These are phyloP conservation scores for Oreochromis tanganicae DNA, from an alignment of 2,113 vertebrate species.

Conservation along the genomic window DNA sequence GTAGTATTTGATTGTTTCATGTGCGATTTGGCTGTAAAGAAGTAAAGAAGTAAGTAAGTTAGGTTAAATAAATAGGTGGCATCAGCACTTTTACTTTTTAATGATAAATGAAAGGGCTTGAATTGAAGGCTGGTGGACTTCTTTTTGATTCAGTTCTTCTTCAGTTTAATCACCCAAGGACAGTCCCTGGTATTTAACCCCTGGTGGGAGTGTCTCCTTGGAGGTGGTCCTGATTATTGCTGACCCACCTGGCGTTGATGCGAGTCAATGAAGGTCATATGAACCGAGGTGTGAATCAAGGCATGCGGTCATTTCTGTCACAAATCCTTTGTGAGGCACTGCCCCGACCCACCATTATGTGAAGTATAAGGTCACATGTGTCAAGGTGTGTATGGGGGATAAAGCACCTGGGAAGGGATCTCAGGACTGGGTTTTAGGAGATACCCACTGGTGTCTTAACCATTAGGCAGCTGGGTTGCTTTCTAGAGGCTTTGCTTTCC, in stretches of 20 bases:
- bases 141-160: not conserved
- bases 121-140: not conserved
- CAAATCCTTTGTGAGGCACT: not conserved
- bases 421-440: not conserved
- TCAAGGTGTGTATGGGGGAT: not conserved
- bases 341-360: not conserved
- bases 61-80: not conserved
- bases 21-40: not conserved
- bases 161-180: not conserved
- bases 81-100: not conserved
- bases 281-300: not conserved
- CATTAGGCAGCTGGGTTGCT: not conserved
- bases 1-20: not conserved
- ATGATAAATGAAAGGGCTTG: not conserved
- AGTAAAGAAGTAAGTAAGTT: not conserved
- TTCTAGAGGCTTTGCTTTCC: not conserved
- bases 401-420: not conserved
- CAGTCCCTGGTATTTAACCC: not conserved
- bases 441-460: not conserved
- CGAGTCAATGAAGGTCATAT: not conserved
- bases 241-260: rapidly evolving
- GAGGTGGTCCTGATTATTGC: not conserved
- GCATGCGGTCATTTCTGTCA: not conserved
- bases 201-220: not conserved
- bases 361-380: not conserved